Evolutionary conservation across 2,888 invertebrate species (phyloP).

Genomic region (Osmoderma eremita): DNA sequence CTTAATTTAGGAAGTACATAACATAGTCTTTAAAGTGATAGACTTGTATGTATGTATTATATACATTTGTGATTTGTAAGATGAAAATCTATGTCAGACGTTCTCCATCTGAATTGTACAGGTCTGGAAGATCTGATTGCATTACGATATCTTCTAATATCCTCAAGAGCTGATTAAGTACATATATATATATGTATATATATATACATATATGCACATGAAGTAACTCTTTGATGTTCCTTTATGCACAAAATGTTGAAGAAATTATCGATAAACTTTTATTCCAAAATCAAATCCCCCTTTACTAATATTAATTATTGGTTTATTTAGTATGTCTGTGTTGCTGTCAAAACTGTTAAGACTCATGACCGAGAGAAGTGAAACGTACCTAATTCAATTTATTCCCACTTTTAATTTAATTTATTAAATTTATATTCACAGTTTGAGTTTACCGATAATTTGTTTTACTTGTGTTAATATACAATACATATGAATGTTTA

Average conservation of each 20-base stretch:
- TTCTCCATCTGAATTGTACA: not conserved
- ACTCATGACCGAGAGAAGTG: not conserved
- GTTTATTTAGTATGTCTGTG: too few relatives aligned
- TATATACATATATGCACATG: too few relatives aligned
- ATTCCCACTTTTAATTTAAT: not conserved
- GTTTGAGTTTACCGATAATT: not conserved
- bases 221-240: constrained; percentile 8
- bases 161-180: not conserved
- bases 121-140: too few relatives aligned
- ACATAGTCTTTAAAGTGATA: constrained; percentile 11
- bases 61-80: constrained; percentile 17
- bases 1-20: constrained; percentile 9
- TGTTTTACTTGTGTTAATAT: not conserved
- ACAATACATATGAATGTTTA: too few relatives aligned
- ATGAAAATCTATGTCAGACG: not conserved
- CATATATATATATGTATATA: not conserved
- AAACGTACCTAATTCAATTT: too few relatives aligned
- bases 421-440: not conserved
- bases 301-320: too few relatives aligned
- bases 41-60: constrained; percentile 15
- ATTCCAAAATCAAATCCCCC: not conserved
- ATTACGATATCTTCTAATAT: too few relatives aligned
- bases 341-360: not conserved
- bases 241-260: not conserved
- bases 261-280: not conserved